Base-by-base conservation (phyloP, 2,797 vertebrate genomes). In the Crocodylus rhombifer region DNA sequence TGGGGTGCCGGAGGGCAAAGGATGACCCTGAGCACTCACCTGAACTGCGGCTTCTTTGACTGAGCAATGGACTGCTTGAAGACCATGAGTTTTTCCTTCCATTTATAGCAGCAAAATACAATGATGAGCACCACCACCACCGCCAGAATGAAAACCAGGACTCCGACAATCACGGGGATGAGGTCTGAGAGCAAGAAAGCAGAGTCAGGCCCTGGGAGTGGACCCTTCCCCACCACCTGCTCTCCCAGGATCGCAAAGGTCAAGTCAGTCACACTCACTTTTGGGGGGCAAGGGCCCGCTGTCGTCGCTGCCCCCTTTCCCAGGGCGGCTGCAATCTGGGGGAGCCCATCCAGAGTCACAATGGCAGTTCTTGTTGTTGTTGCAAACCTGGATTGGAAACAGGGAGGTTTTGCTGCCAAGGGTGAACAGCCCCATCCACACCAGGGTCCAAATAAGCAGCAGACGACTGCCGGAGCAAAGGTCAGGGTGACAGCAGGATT, bases 311-410 rank as follows among this genome's bases (percentile, higher is more conserved):
- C 99, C 99, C 16, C 99, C 99, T 0, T 95, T 94, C 30, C 99
- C 99, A 0, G 80, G 83, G 36, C 98, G 97, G 80, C 97, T 95
- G 92, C 99, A 99, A 95, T 97, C 98, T 0, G 99, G 99, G 16
- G 99, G 99, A 2, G 98, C 98, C 99, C 99, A 99, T 64, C 99
- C 99, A 0, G 62, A n/a, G 63, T 98, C 86, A 91, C 99, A 99
- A 96, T 99, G 99, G 95, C 99, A 99, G 97, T 99, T 99, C 88
- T 98, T 98, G 95, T 99, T 99, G 95, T 97, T 98, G 94, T 98
- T 98, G 96, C 98, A 98, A 56, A 98, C 96, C 98, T 98, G 96
- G 78, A 84, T 67, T 63, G 7, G 90, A 23, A 62, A 85, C 80
- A 57, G 67, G 82, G n/a, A 94, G 23, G 63, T 1, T 91, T 76